Percentiles rank a stretch among this genome's conserved stretches.
phyloP scores from a whole-genome alignment of 2,797 vertebrate genomes.

The Micrastur ruficollis region DNA sequence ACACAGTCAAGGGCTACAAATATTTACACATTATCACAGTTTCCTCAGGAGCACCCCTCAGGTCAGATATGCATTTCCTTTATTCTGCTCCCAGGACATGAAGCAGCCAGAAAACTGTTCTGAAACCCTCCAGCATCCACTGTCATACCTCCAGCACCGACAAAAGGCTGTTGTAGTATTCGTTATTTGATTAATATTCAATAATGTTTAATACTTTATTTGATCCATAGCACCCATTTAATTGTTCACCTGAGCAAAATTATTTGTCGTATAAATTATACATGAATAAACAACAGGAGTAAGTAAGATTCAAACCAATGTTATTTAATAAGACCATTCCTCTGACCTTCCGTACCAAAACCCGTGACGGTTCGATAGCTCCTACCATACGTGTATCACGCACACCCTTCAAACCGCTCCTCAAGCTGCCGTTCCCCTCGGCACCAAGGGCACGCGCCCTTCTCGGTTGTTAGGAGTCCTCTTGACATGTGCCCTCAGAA shows the following conservation, averaged over 20 bases:
- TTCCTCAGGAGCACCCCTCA: background rate
- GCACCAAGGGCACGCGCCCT: accelerated
- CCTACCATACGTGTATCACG: accelerated
- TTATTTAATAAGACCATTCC: background rate
- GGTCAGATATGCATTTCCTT: background rate
- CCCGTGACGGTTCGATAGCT: no score
- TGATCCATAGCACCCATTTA: background rate
- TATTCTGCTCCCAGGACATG: background rate
- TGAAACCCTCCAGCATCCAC: background rate
- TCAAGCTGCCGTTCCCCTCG: background rate
- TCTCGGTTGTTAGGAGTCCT: background rate
- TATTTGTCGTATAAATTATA: background rate
- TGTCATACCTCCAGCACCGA: background rate
- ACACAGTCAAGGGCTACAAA: background rate
- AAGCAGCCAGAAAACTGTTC: background rate
- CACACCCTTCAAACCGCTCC: background rate
- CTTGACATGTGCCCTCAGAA: background rate
- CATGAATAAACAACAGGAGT: background rate
- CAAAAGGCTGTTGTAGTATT: background rate
- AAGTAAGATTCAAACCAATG: background rate
- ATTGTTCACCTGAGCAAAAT: background rate
- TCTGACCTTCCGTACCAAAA: background rate
- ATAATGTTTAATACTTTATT: background rate
- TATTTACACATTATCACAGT: background rate
- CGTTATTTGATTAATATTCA: background rate